Conservation (phyloP, 2,797 vertebrate species). For the Vultur gryphus region DNA sequence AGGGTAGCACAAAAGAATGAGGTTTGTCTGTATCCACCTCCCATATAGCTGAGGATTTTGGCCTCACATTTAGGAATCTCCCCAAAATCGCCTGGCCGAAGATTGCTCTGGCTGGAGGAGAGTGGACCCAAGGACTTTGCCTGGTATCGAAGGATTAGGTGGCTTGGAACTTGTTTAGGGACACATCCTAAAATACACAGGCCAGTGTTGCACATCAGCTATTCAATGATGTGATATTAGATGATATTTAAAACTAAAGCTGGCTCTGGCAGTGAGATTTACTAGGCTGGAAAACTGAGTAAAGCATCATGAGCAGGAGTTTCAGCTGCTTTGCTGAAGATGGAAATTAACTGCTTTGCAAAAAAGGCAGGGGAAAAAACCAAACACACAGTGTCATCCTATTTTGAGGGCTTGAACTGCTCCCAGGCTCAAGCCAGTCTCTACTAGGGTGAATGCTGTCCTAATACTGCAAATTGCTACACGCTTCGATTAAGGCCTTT, state of each 20-base stretch:
- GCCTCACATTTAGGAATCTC: neutral
- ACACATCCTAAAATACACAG: neutral
- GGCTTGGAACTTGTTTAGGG: neutral
- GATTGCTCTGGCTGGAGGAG: neutral
- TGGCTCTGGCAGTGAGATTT: slow-evolving; percentile 8
- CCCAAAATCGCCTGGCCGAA: neutral
- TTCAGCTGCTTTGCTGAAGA: neutral
- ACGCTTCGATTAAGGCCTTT: neutral
- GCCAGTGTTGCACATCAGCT: neutral
- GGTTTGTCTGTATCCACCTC: neutral
- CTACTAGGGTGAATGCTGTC: neutral
- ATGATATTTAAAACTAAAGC: neutral
- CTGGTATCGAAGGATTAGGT: neutral
- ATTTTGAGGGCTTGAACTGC: neutral
- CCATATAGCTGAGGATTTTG: neutral
- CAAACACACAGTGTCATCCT: neutral
- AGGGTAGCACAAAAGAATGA: neutral
- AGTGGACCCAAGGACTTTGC: neutral
- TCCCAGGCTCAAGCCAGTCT: neutral
- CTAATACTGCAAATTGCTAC: neutral
- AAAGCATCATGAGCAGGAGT: neutral
- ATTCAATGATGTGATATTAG: neutral
- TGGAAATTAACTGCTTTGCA: neutral
- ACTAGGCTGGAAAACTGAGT: neutral
- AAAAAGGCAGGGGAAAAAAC: neutral